Conservation (phyloP, 2,113 vertebrate genomes). For the Mormyrus lacerda region DNA sequence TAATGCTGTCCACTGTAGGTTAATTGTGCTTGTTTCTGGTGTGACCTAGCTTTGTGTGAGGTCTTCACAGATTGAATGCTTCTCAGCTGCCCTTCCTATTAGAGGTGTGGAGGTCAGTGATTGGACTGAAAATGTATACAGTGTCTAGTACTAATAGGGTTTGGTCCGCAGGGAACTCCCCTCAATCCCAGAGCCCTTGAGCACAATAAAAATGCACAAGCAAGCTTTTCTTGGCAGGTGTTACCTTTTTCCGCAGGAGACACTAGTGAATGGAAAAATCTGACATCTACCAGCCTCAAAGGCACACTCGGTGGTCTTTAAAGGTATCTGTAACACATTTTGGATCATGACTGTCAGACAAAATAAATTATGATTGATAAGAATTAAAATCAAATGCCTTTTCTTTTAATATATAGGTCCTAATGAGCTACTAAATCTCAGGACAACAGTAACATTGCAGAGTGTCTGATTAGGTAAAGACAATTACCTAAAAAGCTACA, state of each 20-base stretch:
- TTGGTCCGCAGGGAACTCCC: background rate
- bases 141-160: slow-evolving; percentile 4
- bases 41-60: background rate
- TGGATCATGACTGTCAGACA: background rate
- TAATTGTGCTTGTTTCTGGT: background rate
- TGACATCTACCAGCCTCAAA: background rate
- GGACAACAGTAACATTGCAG: background rate
- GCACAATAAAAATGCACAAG: background rate
- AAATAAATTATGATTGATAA: background rate
- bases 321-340: background rate
- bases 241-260: background rate
- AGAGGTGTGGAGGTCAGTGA: background rate
- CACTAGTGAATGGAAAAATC: background rate
- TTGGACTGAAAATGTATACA: background rate
- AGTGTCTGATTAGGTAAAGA: background rate
- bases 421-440: background rate
- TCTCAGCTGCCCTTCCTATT: background rate
- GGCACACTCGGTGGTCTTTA: background rate
- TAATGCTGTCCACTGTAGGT: background rate
- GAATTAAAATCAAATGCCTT: background rate
- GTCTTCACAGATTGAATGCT: background rate
- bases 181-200: background rate
- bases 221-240: background rate
- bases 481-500: background rate
- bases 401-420: background rate